A percentile compares a stretch with the other conserved stretches of the same genome.
These are phyloP conservation scores for Thysanoteuthis rhombus DNA, from an alignment of 2,888 invertebrate species.

Conservation along the genomic window DNA sequence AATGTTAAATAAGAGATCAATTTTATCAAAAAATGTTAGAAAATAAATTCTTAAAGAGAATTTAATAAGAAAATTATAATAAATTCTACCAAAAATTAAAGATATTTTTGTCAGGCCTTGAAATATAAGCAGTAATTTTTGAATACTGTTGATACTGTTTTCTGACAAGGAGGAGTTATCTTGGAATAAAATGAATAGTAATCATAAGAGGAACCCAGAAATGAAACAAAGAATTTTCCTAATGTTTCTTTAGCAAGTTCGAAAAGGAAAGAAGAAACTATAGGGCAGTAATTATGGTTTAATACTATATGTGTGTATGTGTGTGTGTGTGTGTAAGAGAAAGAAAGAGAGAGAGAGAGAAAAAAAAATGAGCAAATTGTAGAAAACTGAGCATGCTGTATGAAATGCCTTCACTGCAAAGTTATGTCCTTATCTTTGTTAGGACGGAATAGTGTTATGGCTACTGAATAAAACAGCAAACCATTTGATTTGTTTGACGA, in stretches of 20 bases:
- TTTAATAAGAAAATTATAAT: neutral
- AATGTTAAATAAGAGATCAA: neutral
- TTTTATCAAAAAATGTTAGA: neutral
- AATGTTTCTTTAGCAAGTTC: neutral
- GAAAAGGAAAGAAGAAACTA: too few species aligned
- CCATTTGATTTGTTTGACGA: neutral
- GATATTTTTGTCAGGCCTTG: neutral
- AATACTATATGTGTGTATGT: too few species aligned
- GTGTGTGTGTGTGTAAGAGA: neutral
- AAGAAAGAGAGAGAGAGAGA: neutral
- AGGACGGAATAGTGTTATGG: constrained; percentile 30
- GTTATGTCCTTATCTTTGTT: constrained; percentile 26
- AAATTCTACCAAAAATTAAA: neutral
- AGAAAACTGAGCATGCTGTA: neutral
- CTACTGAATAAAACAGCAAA: constrained; percentile 17
- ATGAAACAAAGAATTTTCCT: neutral
- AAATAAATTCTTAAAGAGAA: neutral
- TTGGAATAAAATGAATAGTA: neutral
- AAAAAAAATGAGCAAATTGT: neutral
- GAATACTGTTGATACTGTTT: neutral
- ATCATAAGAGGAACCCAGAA: neutral
- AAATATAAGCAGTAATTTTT: neutral
- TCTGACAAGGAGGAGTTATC: neutral
- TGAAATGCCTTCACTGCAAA: neutral
- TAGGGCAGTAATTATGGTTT: too few species aligned